Evolutionary conservation across 1,140 invertebrate species (phyloP), one percentile per base, ranked within the genome.

Genomic region (Cyphomyrmex costatus): DNA sequence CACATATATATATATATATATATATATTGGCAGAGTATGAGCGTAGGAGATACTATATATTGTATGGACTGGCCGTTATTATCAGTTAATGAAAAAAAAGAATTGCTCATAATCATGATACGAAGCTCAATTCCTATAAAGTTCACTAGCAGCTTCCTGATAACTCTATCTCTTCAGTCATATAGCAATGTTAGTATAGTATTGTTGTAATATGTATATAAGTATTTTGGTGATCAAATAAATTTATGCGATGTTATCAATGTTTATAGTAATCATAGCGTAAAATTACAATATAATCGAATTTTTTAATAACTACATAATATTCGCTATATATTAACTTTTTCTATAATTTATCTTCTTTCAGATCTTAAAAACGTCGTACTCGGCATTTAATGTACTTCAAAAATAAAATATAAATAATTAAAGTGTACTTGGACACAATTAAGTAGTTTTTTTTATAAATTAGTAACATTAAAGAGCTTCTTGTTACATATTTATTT

Each of bases 341-440:
- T 60, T 56, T 27, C 1, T 30, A 0, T 19, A 19, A 74, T 58
- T 70, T 73, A 16, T 16, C n/a, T 46, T 21, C 1, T 87, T 86
- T 42, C 49, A 90, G 87, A 68, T 90, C 10, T 30, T 90, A 33
- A 90, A 87, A 82, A 61, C 51, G 0, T 87, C 85, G 33, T 87
- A 85, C 42, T 82, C 89, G 46, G 24, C 58, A 49, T 90, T 74
- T 56, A 90, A 87, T 30, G 12, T 85, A 16, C 24, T 90, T 21
- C 76, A 87, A 87, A 70, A 80, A 4, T 42, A 21, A 86, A 65
- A 65, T 66, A 66, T n/a, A 16, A 58, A 79, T 51, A 30, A 61
- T 14, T 36, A 21, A 12, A 66, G 1, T 8, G 1, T 19, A 6
- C 24, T 63, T 7, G 14, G 24, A 42, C 19, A 49, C 33, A n/a